Evolutionary conservation across 2,888 invertebrate species (phyloP).

Genomic region (Iselma pallidipennis): DNA sequence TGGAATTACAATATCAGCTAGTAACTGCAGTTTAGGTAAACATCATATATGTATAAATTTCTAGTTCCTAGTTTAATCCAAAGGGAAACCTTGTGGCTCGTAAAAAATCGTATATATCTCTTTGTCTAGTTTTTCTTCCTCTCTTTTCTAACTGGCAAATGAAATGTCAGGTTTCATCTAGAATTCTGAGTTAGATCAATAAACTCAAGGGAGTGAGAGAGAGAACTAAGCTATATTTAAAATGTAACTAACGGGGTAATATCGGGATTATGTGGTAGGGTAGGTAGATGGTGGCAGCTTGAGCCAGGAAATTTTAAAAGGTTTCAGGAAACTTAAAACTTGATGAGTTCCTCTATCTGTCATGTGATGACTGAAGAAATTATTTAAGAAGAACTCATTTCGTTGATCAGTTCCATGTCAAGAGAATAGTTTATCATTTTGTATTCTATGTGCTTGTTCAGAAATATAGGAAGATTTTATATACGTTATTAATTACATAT

Average conservation of each 20-base stretch:
- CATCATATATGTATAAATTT: too few species aligned
- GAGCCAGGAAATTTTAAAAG: not conserved
- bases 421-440: too few species aligned
- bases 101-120: too few species aligned
- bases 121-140: not conserved
- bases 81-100: too few species aligned
- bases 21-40: too few species aligned
- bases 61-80: too few species aligned
- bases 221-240: not conserved
- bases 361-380: not conserved
- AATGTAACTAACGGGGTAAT: not conserved
- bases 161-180: not conserved
- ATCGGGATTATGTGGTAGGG: not conserved
- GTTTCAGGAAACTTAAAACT: not conserved
- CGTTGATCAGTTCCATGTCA: too few species aligned
- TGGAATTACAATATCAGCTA: too few species aligned
- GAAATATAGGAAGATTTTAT: too few species aligned
- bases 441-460: too few species aligned
- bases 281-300: not conserved
- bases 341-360: not conserved
- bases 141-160: not conserved
- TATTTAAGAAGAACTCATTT: not conserved
- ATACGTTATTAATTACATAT: too few species aligned
- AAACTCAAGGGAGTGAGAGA: not conserved
- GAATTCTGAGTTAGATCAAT: not conserved